phyloP scores from a whole-genome alignment of 2,797 vertebrate genomes.

The Chelonia mydas region DNA sequence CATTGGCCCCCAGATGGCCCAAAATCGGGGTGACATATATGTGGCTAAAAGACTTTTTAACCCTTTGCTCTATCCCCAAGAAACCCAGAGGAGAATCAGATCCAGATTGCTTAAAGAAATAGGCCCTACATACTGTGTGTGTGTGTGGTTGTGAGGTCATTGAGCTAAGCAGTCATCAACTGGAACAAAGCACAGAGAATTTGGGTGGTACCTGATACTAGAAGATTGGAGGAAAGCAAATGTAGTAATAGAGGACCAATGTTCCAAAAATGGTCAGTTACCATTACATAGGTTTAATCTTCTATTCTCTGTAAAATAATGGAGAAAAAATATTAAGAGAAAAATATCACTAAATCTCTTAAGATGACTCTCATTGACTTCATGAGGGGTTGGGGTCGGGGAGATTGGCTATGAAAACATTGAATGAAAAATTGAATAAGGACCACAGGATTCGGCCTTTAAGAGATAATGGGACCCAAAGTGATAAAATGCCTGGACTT shows the following conservation, averaged over 20 bases:
- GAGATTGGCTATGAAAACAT: not conserved
- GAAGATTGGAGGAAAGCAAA: not conserved
- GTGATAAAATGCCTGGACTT: not conserved
- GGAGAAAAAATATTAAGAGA: not conserved
- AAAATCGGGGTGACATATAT: too few species aligned
- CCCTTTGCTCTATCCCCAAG: not conserved
- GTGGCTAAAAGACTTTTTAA: not conserved
- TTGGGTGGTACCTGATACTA: not conserved
- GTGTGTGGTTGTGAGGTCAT: too few species aligned
- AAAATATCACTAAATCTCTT: not conserved
- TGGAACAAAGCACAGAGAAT: not conserved
- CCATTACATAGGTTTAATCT: not conserved
- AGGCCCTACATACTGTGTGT: not conserved
- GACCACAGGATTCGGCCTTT: fast-evolving
- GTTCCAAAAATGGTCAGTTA: not conserved
- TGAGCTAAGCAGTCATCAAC: not conserved
- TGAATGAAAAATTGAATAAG: not conserved
- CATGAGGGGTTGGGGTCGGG: fast-evolving
- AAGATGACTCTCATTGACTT: not conserved
- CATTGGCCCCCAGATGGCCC: not conserved
- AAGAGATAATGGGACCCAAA: not conserved
- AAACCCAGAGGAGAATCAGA: not conserved
- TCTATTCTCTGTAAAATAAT: not conserved
- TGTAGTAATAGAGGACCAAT: not conserved
- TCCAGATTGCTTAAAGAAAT: not conserved